Evolutionary conservation across 2,888 invertebrate species (phyloP).

Genomic region (Drosophila multiciliata): DNA sequence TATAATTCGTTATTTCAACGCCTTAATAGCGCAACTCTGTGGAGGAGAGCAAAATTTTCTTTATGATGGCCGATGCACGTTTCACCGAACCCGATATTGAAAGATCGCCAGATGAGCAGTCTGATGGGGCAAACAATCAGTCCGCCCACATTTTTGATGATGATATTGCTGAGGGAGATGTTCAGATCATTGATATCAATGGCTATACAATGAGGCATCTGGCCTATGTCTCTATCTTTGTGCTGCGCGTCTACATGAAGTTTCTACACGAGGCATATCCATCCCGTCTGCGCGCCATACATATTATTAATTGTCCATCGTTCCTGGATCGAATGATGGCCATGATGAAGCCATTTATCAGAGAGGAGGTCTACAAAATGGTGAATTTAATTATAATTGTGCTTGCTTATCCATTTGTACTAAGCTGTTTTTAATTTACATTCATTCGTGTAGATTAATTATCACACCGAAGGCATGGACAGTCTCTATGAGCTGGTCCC

Average conservation of each 20-base stretch:
- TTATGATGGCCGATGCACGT: slow-evolving; percentile 75
- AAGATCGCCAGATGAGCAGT: slow-evolving; percentile 36
- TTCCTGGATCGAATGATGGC: slow-evolving; percentile 87
- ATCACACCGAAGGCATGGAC: slow-evolving; percentile 87
- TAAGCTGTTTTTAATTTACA: neutral
- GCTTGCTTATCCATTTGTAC: neutral
- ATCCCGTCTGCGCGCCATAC: slow-evolving; percentile 88
- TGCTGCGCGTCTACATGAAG: slow-evolving; percentile 88
- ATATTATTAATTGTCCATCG: slow-evolving; percentile 88
- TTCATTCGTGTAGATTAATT: slow-evolving; percentile 84
- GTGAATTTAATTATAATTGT: slow-evolving; percentile 76
- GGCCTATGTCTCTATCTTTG: slow-evolving; percentile 86
- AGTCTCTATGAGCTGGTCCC: slow-evolving; percentile 87
- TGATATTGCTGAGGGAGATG: slow-evolving; percentile 88
- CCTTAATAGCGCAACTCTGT: slow-evolving; percentile 67
- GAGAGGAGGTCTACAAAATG: slow-evolving; percentile 87
- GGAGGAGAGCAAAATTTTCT: slow-evolving; percentile 77
- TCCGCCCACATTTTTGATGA: slow-evolving; percentile 20
- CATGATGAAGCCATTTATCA: slow-evolving; percentile 87
- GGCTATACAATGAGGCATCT: slow-evolving; percentile 88
- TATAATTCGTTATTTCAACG: neutral
- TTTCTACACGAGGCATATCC: slow-evolving; percentile 90
- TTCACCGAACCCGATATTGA: slow-evolving; percentile 56
- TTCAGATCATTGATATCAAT: slow-evolving; percentile 89
- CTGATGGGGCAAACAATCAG: neutral